Evolutionary conservation across 2,797 vertebrate species (phyloP), one percentile per base, ranked within the genome.

Genomic region (Poeciliopsis paucimaculata): DNA sequence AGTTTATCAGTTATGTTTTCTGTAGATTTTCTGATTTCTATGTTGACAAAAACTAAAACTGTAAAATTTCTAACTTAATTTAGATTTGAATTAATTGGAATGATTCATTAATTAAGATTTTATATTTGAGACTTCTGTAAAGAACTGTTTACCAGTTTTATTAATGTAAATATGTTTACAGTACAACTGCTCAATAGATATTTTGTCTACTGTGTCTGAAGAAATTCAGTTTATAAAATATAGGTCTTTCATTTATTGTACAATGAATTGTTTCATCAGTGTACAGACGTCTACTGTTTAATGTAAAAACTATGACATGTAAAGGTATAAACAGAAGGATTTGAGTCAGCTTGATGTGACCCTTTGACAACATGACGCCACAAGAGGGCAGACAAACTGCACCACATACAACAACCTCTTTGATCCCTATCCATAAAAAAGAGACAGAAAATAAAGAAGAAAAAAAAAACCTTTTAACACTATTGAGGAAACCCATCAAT

Each of bases 351-450:
- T 20, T 53, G 68, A 75, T 15, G 53, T 86, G 84, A 90, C 85
- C 79, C 76, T 60, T 86, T 90, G 77, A 73, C 82, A 84, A 13
- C 60, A 73, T 57, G 55, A 85, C 45, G 57, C 95, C 95, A 95
- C 93, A 83, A 93, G 95, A 93, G 91, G 95, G 95, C 92, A 93
- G 90, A 85, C 90, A 88, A 85, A 93, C 89, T 88, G 81, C 93
- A 94, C 75, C 80, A 88, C 53, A 87, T 31, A 75, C 28, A 82
- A 11, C 31, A 80, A 34, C 64, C 28, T 55, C 80, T 84, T 92
- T 88, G 89, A 89, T 89, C 75, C 45, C 18, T 2, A 53, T 80
- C 85, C 87, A 91, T 89, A 64, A 85, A 81, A 89, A 73, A 28
- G 31, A 64, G n/a, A 28, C 20, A 46, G 15, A 41, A 6, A 64